Conservation (phyloP, 2,113 vertebrate species). For the Phalacrocorax brasilianus region DNA sequence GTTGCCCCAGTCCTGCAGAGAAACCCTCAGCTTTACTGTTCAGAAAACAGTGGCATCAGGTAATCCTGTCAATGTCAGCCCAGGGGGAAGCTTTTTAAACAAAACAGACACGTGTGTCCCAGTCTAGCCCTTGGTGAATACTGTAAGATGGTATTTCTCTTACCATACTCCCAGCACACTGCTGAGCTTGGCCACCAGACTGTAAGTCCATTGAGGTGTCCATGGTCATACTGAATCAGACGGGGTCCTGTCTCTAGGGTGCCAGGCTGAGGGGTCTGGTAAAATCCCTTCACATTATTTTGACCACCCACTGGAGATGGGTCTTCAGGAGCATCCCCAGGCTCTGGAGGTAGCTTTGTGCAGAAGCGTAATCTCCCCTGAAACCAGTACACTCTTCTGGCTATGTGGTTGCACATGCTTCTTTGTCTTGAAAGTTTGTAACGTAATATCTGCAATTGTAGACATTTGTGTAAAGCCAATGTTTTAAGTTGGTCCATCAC, state of each 20-base stretch:
- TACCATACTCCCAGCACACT: not conserved
- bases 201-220: not conserved
- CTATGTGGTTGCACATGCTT: not conserved
- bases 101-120: not conserved
- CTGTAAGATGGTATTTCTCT: not conserved
- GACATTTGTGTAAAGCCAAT: not conserved
- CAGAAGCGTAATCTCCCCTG: not conserved
- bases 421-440: not conserved
- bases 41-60: not conserved
- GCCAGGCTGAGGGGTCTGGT: not conserved
- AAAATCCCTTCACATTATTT: not conserved
- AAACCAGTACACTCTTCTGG: not conserved
- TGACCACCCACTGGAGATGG: not conserved
- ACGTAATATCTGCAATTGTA: not conserved
- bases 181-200: not conserved
- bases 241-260: accelerated
- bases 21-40: not conserved
- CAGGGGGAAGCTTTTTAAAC: not conserved
- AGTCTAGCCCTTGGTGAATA: not conserved
- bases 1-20: not conserved
- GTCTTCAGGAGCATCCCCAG: not conserved
- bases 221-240: not conserved
- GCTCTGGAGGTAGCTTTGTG: not conserved
- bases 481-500: not conserved
- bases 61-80: not conserved